Evolutionary conservation across 2,888 invertebrate species (phyloP), one percentile per base, ranked within the genome.

Genomic region (Atrina japonica): DNA sequence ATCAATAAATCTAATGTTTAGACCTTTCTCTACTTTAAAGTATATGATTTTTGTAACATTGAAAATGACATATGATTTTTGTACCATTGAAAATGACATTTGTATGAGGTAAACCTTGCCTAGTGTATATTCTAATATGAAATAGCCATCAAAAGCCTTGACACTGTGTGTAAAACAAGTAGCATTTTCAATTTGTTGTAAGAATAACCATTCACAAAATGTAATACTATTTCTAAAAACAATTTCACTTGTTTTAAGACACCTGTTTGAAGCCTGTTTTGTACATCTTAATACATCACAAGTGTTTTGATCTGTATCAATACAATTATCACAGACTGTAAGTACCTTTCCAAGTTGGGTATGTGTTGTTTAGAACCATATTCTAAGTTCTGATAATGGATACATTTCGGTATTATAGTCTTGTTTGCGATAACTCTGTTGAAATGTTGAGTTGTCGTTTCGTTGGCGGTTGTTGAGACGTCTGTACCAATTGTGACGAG

Each of bases 1-100:
- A 60, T 78, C 76, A 18, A 78, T 30, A 18, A 78, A 56, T 35
- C 69, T 55, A n/a, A 73, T 72, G 45, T 73, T 66, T 27, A 77
- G 55, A 25, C 60, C 70, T 60, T 50, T 60, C 35, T 61, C 65
- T n/a, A 73, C 52, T 7, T 61, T 25, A 67, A 77, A 69, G 61
- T 63, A 66, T 75, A 77, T 75, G 27, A 75, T 70, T 59, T 77
- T 77, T 9, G 67, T 65, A 3, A 64, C 73, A 16, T 43, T 67
- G 35, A 61, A 68, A 47, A 75, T 70, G n/a, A n/a, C n/a, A n/a
- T n/a, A n/a, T n/a, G n/a, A 75, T 70, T 59, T 77, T 77, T 9
- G 67, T 65, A 3, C 67, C 73, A 16, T 43, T 67, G 35, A 61
- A 68, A 47, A 75, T 70, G 16, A 75, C 58, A 27, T 58, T 47